These are phyloP conservation scores for Oreochromis niloticus DNA, from an alignment of 2,113 vertebrate species.

Conservation along the genomic window DNA sequence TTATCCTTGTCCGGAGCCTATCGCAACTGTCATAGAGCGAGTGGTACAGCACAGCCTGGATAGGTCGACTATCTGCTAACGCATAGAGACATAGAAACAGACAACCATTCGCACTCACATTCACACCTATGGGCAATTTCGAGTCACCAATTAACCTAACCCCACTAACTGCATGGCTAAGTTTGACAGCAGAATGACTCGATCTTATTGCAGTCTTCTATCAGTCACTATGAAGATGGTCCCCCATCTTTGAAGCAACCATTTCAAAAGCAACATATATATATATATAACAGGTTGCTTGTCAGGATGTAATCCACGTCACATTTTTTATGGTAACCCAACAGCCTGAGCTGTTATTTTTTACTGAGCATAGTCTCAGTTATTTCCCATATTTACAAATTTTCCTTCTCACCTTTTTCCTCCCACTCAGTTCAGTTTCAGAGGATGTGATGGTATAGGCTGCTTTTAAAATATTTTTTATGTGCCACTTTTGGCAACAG, in stretches of 20 bases:
- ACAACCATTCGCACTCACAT: background rate
- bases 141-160: background rate
- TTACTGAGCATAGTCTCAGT: background rate
- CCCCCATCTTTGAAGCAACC: background rate
- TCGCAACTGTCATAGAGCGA: background rate
- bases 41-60: background rate
- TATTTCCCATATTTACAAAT: background rate
- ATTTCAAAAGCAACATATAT: background rate
- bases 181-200: background rate
- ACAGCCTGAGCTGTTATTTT: background rate
- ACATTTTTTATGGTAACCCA: background rate
- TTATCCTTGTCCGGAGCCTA: background rate
- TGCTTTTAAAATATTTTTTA: background rate
- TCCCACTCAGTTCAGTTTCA: background rate
- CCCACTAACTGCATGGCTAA: background rate
- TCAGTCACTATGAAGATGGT: background rate
- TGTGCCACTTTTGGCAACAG: background rate
- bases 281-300: background rate
- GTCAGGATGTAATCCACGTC: background rate
- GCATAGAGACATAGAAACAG: fast-evolving
- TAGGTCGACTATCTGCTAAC: background rate
- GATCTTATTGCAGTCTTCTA: background rate
- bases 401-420: background rate
- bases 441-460: background rate
- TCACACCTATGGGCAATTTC: background rate